Evolutionary conservation across 2,113 vertebrate species (phyloP), one percentile per base, ranked within the genome.

Genomic region (Rhinoptilus africanus): DNA sequence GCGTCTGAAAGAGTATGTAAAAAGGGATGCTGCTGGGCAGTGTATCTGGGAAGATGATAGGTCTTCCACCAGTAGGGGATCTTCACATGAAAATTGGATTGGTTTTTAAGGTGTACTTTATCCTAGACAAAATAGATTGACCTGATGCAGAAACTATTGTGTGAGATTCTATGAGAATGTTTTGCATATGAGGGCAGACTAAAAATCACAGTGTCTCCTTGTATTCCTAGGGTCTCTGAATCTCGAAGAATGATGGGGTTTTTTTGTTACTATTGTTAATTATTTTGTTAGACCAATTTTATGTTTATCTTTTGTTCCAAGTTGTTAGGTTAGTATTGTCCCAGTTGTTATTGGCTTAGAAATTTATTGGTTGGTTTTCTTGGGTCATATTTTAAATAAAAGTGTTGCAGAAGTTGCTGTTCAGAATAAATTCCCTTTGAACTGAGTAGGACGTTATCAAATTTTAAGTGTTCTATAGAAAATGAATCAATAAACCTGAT

Each of bases 381-480:
- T 94, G 28, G 26, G 37, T 77, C 88, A 71, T 89, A 63, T 95
- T 92, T 92, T 72, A 93, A 91, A 86, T 92, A 59, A 56, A 94
- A 86, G 28, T 53, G 41, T 85, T 84, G 26, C 30, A 78, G 51
- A 89, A 78, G 43, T 45, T 66, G 47, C 54, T 82, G 56, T 81
- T 96, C 60, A 50, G 68, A 77, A 91, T 91, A 85, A 60, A 84
- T 91, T 90, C 60, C 24, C 27, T 67, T 93, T 92, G 88, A 92
- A 92, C 56, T 67, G 59, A 91, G 73, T 72, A 74, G 73, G 90
- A 48, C 64, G 76, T 48, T 92, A 64, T 76, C 75, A 92, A 72
- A 89, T 64, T 93, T 80, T 81, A 97, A 92, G 47, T 74, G 56
- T 93, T 91, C 85, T 75, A 39, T 78, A 81, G 85, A 68, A 97